A percentile compares a stretch with the other conserved stretches of the same genome.
phyloP scores from a whole-genome alignment of 2,888 invertebrate species.

The Ophion costatus region DNA sequence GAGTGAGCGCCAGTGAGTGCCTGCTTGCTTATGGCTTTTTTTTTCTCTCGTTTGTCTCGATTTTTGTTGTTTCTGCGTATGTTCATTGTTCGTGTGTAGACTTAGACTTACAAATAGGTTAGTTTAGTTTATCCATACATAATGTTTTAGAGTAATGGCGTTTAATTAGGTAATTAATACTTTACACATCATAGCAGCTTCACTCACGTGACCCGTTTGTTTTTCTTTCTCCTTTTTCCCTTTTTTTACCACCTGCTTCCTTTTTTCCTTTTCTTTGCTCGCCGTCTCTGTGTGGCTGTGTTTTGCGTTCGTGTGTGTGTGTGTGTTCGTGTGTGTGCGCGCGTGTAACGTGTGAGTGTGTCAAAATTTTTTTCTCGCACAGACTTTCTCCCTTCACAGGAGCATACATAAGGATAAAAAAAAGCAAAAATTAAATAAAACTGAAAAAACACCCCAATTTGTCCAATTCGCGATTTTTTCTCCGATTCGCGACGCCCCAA shows the following conservation, averaged over 20 bases:
- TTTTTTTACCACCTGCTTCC: conserved; percentile 56
- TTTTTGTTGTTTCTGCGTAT: not conserved
- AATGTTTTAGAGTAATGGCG: conserved; percentile 78
- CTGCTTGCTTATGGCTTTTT: not conserved
- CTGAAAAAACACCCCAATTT: conserved; percentile 34
- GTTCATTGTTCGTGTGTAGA: conserved; percentile 65
- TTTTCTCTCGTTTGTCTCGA: not conserved
- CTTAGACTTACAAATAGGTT: conserved; percentile 82
- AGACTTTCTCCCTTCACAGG: conserved; percentile 31
- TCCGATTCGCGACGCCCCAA: conserved; percentile 19
- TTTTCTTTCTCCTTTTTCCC: conserved; percentile 41
- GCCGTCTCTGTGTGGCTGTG: conserved; percentile 10
- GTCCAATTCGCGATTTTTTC: conserved; percentile 31
- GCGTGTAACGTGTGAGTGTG: not conserved
- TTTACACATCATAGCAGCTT: conserved; percentile 78
- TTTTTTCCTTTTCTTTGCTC: conserved; percentile 46
- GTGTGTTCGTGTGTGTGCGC: not conserved
- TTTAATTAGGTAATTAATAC: conserved; percentile 81
- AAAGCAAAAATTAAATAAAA: conserved; percentile 16
- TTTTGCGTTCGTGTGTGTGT: not conserved
- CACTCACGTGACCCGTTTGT: conserved; percentile 61
- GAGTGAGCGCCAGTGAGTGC: conserved; percentile 21
- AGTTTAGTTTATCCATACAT: conserved; percentile 77
- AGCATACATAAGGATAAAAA: conserved; percentile 35
- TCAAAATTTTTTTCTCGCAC: conserved; percentile 17